phyloP scores from a whole-genome alignment of 2,888 invertebrate species.

The Neocrepidodera transversa region DNA sequence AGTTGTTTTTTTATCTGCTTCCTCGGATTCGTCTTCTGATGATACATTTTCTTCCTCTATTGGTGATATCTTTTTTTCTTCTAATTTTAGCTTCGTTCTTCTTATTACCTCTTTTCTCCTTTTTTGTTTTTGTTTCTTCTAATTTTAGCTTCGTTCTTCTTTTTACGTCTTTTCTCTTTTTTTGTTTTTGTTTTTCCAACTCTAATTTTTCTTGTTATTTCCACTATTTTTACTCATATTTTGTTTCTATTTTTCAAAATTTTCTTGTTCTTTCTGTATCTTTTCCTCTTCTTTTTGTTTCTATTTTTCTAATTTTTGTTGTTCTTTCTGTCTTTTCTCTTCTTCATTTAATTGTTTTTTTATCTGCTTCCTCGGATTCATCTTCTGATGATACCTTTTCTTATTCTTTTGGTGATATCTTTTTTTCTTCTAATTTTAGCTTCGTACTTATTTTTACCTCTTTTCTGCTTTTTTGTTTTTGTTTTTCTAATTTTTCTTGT shows the following conservation, averaged over 20 bases:
- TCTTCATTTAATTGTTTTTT: background rate
- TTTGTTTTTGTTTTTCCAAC: background rate
- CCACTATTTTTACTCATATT: background rate
- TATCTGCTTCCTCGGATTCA: background rate
- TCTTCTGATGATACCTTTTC: conserved; percentile 1
- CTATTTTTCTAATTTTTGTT: background rate
- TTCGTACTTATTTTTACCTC: no score
- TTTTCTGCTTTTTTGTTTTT: no score
- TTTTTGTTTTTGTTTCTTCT: no score
- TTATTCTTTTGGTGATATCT: background rate
- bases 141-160: no score
- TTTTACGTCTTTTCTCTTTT: background rate
- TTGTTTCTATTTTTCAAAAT: background rate
- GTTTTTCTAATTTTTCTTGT: no score
- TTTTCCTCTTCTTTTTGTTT: background rate
- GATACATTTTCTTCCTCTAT: background rate
- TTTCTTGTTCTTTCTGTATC: background rate
- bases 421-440: background rate
- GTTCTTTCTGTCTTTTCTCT: background rate
- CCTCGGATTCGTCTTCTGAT: no score
- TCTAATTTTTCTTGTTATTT: background rate
- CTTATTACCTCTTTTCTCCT: no score
- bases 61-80: background rate
- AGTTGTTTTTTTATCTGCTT: no score
- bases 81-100: no score